A percentile compares a stretch with the other conserved stretches of the same genome.
Evolutionary conservation across 1,140 invertebrate species (phyloP).

Genomic region (Ceratina calcarata): DNA sequence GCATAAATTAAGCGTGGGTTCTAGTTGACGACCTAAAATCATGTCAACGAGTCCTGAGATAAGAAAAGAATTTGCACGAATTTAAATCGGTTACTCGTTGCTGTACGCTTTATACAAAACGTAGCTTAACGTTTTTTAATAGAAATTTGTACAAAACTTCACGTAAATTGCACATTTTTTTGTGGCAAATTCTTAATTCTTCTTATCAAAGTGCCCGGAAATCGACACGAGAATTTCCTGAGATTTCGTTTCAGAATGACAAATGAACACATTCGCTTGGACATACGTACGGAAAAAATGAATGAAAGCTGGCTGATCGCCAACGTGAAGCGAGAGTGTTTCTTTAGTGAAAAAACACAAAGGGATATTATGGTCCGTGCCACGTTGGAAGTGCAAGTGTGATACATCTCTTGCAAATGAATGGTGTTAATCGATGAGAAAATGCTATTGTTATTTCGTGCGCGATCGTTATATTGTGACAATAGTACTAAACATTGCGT

Average conservation of each 20-base stretch:
- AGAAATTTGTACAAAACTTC: not conserved
- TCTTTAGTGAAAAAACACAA: not conserved
- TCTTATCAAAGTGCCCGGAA: too few species aligned
- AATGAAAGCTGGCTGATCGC: conserved; percentile 2
- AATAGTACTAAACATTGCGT: conserved; percentile 38
- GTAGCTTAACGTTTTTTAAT: not conserved
- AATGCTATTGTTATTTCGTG: conserved; percentile 22
- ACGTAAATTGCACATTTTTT: too few species aligned
- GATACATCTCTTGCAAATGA: conserved; percentile 8
- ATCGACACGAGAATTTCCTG: too few species aligned
- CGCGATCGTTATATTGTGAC: not conserved
- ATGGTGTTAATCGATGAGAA: conserved; percentile 28
- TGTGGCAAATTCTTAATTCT: too few species aligned
- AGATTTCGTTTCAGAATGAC: too few species aligned
- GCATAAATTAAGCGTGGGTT: conserved; percentile 45
- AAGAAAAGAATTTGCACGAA: not conserved
- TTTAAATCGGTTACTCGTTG: not conserved
- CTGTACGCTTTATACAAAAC: not conserved
- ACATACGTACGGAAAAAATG: conserved; percentile 12
- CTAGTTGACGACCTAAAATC: conserved; percentile 27
- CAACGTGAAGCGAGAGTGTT: not conserved
- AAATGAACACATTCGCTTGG: too few species aligned
- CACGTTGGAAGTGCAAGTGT: conserved; percentile 14
- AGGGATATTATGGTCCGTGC: conserved; percentile 9
- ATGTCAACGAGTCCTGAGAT: not conserved